Evolutionary conservation across 2,888 invertebrate genomes (phyloP), one percentile per base, ranked within the genome.

Genomic region (Tipula vernalis): DNA sequence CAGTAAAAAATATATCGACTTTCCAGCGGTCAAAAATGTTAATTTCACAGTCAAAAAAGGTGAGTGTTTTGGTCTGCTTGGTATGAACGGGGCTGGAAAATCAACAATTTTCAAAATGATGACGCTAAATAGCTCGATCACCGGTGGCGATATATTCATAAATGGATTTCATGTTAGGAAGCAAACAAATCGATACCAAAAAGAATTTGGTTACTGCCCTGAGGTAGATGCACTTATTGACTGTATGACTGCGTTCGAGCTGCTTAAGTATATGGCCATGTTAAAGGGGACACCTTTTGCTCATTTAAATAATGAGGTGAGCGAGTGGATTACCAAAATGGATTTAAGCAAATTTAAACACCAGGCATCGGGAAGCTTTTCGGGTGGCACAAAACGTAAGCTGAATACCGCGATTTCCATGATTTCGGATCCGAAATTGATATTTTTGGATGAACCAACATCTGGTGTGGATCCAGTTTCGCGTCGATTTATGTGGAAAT

Each of bases 51-150:
- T 96, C 5, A 93, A 93, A 85, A 89, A 89, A 89, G 95, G 96
- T 2, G 96, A 96, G 91, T 97, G 97, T 89, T 96, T 97, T 89
- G 97, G 97, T 0, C 92, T 97, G 41, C 92, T 97, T 87, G 97
- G 97, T 0, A 95, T 96, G n/a, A 97, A 97, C 90, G 97, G 97
- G 12, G 97, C 97, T 0, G 97, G 97, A 6, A 97, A 97, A 91
- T 95, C 96, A 0, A 95, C 95, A 3, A 96, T 97, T 0, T 98
- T 98, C 91, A 94, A 95, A 90, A 96, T 97, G 95, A 92, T 97
- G 86, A 96, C 96, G 0, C 95, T 95, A 0, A 95, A 95, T 89
- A 93, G 94, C 87, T 90, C 90, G 18, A 89, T 92, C 88, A 93
- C 93, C 0, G 88, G 90, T 0, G 94, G 94, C 0, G 88, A 88